Conservation (phyloP, 2,797 vertebrate species). For the Etheostoma nigrum region DNA sequence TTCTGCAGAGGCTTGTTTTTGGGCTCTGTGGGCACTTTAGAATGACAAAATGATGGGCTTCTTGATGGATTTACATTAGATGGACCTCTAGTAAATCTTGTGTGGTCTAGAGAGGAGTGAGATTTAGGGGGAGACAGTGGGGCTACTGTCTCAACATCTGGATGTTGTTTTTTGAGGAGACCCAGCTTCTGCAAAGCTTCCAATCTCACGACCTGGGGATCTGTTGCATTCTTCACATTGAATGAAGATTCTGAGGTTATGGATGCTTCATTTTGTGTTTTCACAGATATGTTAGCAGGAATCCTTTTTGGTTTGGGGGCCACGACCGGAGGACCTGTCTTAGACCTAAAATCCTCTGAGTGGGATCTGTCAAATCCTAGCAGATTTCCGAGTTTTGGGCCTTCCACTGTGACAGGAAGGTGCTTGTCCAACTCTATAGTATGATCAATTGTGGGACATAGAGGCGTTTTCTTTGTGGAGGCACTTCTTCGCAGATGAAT, state of each 20-base stretch:
- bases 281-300: slow-evolving; percentile 82
- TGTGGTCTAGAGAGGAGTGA: slow-evolving; percentile 32
- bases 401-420: slow-evolving; percentile 24
- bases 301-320: slow-evolving; percentile 89
- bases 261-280: slow-evolving; percentile 58
- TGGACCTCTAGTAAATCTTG: slow-evolving; percentile 31
- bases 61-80: slow-evolving; percentile 43
- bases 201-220: slow-evolving; percentile 81
- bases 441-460: slow-evolving; percentile 76
- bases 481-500: slow-evolving; percentile 77
- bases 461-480: slow-evolving; percentile 76
- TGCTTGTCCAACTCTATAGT: slow-evolving; percentile 61
- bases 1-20: slow-evolving; percentile 61
- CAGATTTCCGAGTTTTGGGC: slow-evolving; percentile 20
- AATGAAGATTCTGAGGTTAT: slow-evolving; percentile 35
- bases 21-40: slow-evolving; percentile 49
- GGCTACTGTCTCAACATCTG: slow-evolving; percentile 30
- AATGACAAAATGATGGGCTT: slow-evolving; percentile 53
- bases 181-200: slow-evolving; percentile 93
- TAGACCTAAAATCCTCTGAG: slow-evolving; percentile 47
- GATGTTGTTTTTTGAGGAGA: slow-evolving; percentile 83
- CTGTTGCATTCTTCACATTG: slow-evolving; percentile 49
- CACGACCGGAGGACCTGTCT: slow-evolving; percentile 80
- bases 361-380: slow-evolving; percentile 37
- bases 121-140: slow-evolving; percentile 14